A percentile compares a stretch with the other conserved stretches of the same genome.
These are phyloP conservation scores for Chelonoidis abingdonii DNA, from an alignment of 2,113 vertebrate genomes.

Conservation along the genomic window DNA sequence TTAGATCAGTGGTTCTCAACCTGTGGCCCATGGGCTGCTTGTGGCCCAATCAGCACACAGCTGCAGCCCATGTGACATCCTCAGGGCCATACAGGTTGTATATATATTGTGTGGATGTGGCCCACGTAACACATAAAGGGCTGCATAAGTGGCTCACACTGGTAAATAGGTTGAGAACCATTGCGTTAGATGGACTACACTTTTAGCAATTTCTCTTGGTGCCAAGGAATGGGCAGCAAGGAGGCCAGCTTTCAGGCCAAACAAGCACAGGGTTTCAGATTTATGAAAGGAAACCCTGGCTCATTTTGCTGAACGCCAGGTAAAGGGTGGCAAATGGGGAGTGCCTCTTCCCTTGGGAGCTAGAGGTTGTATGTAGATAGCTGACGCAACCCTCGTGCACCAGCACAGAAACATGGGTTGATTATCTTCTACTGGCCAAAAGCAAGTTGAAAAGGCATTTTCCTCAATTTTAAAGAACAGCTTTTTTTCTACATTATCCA, in stretches of 20 bases:
- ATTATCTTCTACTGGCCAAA: not conserved
- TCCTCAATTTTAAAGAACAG: not conserved
- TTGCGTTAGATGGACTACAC: not conserved
- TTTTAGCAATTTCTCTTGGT: not conserved
- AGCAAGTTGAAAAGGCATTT: not conserved
- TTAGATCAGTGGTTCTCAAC: not conserved
- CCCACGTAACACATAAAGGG: too few species aligned
- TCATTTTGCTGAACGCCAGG: slow-evolving; percentile 1
- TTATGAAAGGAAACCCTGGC: not conserved
- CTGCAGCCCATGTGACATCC: too few species aligned
- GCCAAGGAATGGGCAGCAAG: not conserved
- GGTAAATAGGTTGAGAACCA: too few species aligned
- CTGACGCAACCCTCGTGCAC: not conserved
- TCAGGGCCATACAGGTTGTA: too few species aligned
- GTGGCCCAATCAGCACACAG: too few species aligned
- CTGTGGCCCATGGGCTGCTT: too few species aligned
- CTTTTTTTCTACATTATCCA: not conserved
- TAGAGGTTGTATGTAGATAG: not conserved
- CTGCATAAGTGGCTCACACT: too few species aligned
- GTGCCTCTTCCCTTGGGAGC: not conserved
- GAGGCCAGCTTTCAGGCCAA: not conserved
- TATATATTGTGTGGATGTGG: too few species aligned
- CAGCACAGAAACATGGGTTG: not conserved
- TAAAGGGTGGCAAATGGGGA: not conserved
- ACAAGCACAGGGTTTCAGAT: not conserved